Conservation (phyloP, 2,888 invertebrate genomes). For the Pterostichus madidus region DNA sequence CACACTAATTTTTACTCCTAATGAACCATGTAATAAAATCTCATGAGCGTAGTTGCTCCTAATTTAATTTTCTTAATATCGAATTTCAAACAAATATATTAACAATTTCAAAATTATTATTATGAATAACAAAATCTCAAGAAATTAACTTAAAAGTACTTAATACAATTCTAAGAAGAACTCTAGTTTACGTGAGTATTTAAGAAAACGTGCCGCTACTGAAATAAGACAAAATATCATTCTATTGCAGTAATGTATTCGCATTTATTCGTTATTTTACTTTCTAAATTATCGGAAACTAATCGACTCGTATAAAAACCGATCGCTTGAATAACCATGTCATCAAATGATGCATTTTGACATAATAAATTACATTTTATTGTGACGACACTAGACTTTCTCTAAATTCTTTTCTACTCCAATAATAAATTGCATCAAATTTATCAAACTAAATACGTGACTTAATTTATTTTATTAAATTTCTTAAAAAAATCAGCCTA, state of each 20-base stretch:
- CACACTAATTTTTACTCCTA: constrained; percentile 44
- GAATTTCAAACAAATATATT: not conserved
- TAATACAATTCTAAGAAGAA: not conserved
- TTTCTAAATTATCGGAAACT: constrained; percentile 62
- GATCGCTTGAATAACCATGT: constrained; percentile 59
- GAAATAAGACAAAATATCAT: constrained; percentile 18
- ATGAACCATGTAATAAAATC: constrained; percentile 57
- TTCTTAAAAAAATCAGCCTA: not conserved
- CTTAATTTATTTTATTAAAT: not conserved
- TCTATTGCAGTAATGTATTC: constrained; percentile 51
- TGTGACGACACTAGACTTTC: constrained; percentile 58
- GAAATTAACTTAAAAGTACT: no score
- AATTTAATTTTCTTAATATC: constrained; percentile 1
- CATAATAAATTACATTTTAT: constrained; percentile 60
- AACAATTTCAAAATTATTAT: not conserved
- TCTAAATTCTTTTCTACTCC: constrained; percentile 56
- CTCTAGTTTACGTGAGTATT: not conserved
- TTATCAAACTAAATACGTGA: constrained; percentile 24
- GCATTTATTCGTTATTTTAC: constrained; percentile 54
- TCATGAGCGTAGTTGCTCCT: constrained; percentile 15
- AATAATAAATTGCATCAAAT: constrained; percentile 36
- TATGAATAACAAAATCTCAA: not conserved
- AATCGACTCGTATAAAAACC: constrained; percentile 52
- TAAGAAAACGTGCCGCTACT: constrained; percentile 34
- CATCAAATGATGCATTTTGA: constrained; percentile 64